Base-by-base conservation (phyloP, 1,140 invertebrate species). In the Bombus haemorrhoidalis region DNA sequence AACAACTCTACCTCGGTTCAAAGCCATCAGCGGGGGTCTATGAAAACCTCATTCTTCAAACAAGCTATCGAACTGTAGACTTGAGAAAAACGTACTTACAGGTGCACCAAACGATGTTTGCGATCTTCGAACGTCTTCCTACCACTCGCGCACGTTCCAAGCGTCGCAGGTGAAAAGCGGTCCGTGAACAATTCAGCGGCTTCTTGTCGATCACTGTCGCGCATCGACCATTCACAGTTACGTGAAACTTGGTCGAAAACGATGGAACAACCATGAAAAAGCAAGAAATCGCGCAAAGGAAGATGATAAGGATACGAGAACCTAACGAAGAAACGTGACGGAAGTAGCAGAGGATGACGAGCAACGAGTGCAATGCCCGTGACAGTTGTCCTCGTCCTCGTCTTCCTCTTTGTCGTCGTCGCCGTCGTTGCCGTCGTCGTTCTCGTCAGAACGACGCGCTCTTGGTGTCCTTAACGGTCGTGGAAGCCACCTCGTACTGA, bases 401-500 rank as follows among this genome's bases (percentile, higher is more conserved):
- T 75, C 47, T n/a, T 57, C 25, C 10, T 37, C 73, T 13, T 74
- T 32, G 34, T n/a, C 74, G 34, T 69, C 68, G 34, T 28, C 68
- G 68, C 22, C 69, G 69, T 41, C 28, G 69, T n/a, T 12, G 69
- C n/a, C 39, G 76, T 71, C 76, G 37, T 47, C 88, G 62, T 57
- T 32, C 64, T 72, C 89, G 89, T 90, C 90, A 89, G 90, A 81
- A 86, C 91, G 93, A 89, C 91, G 93, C 89, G 79, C 74, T 91
- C 91, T 90, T 78, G 87, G 90, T 91, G 93, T 94, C 85, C 87
- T 92, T 91, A 91, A 92, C 94, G 71, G 93, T 94, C 91, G 92
- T 93, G 93, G 93, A 92, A 93, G 92, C 94, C 92, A 94, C 93
- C 93, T 93, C 94, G 94, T 93, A 95, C 94, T 95, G 94, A 95